These are phyloP conservation scores for Nomada ruficornis DNA, from an alignment of 2,888 invertebrate species.

Conservation along the genomic window DNA sequence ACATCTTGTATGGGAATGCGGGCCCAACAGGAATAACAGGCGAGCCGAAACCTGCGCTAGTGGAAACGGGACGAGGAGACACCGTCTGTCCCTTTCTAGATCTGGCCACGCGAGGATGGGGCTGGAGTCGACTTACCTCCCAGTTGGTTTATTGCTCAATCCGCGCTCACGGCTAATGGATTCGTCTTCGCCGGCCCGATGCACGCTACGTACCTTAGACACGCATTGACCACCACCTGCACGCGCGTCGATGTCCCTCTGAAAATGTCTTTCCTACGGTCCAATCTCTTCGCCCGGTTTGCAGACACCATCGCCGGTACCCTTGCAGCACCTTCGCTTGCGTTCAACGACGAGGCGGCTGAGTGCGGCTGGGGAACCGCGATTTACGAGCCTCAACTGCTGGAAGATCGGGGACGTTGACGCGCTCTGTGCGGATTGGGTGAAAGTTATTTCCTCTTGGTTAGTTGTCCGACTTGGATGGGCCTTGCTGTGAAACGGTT, in stretches of 20 bases:
- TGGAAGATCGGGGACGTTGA: not conserved
- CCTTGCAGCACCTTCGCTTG: not conserved
- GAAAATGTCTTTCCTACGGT: constrained; percentile 43
- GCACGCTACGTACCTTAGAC: constrained; percentile 60
- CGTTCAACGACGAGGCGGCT: not conserved
- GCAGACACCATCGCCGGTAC: not conserved
- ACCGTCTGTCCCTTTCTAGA: constrained; percentile 21
- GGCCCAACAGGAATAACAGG: constrained; percentile 80
- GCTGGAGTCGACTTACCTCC: constrained; percentile 80
- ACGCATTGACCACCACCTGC: constrained; percentile 69
- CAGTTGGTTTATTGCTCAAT: constrained; percentile 84
- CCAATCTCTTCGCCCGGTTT: not conserved
- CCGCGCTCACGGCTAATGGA: constrained; percentile 83
- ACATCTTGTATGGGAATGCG: constrained; percentile 84
- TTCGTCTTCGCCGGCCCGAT: constrained; percentile 78
- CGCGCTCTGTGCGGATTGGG: not conserved
- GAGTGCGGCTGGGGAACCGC: constrained; percentile 10
- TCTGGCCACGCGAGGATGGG: constrained; percentile 55
- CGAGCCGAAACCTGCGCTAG: constrained; percentile 65
- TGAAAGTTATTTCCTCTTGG: not conserved
- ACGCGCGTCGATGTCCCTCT: constrained; percentile 38
- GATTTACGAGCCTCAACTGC: constrained; percentile 30
- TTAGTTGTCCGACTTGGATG: not conserved
- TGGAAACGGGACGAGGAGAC: constrained; percentile 58
- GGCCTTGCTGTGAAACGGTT: too few species aligned